A percentile compares a stretch with the other conserved stretches of the same genome.
Evolutionary conservation across 2,888 invertebrate species (phyloP).

Genomic region (Steinernema carpocapsae): DNA sequence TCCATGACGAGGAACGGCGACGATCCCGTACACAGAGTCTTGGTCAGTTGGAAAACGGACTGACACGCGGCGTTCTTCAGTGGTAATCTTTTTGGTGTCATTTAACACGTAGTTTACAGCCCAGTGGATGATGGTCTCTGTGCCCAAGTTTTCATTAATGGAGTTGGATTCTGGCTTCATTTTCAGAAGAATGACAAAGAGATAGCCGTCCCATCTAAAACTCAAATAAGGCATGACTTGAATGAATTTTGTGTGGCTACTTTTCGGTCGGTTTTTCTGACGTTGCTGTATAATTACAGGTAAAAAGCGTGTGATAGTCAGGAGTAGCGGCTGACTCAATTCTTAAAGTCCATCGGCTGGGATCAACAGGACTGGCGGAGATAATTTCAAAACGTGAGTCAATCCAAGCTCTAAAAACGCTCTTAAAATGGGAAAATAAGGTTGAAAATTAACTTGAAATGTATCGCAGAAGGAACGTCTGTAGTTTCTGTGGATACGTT

Average conservation of each 20-base stretch:
- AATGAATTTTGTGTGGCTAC: not conserved
- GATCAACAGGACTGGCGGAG: constrained; percentile 52
- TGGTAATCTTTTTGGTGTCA: not conserved
- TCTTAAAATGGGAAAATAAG: not conserved
- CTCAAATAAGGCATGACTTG: not conserved
- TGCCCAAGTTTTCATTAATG: not conserved
- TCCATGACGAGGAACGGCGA: not conserved
- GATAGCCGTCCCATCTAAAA: constrained; percentile 27
- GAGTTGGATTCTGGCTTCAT: constrained; percentile 9
- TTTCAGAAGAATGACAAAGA: constrained; percentile 34
- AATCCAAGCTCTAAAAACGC: constrained; percentile 53
- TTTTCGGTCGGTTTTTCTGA: too few species aligned
- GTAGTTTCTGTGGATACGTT: constrained; percentile 29
- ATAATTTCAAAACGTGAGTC: constrained; percentile 59
- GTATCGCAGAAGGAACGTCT: constrained; percentile 39
- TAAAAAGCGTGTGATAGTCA: constrained; percentile 36
- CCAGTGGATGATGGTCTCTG: constrained; percentile 7
- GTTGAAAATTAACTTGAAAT: constrained; percentile 35
- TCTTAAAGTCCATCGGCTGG: constrained; percentile 52
- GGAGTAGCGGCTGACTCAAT: constrained; percentile 45
- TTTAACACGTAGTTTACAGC: constrained; percentile 14
- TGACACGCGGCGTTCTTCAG: not conserved
- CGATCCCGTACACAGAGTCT: constrained; percentile 8
- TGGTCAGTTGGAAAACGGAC: not conserved
- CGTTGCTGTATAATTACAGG: constrained; percentile 25